phyloP scores from a whole-genome alignment of 2,113 vertebrate species.

The Campylomormyrus numenius region DNA sequence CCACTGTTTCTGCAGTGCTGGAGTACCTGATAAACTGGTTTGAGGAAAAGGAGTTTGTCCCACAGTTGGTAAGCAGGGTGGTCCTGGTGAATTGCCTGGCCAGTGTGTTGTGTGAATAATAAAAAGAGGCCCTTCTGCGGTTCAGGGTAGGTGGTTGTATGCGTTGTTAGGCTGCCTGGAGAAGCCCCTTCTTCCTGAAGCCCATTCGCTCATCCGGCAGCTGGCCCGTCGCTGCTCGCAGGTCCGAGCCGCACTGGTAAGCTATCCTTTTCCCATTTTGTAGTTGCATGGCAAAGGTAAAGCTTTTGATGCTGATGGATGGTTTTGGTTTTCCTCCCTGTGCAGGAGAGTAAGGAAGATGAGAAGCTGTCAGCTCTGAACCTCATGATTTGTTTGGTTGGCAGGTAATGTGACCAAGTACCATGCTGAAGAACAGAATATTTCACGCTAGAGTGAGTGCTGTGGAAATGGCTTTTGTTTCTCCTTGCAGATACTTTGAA shows the following conservation, averaged over 20 bases:
- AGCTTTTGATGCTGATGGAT: not conserved
- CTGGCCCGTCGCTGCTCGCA: constrained; percentile 83
- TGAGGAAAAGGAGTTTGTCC: constrained; percentile 78
- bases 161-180: constrained; percentile 86
- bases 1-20: constrained; percentile 77
- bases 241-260: constrained; percentile 79
- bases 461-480: constrained; percentile 7
- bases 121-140: not conserved
- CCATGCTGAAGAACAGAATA: not conserved
- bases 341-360: constrained; percentile 78
- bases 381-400: constrained; percentile 91
- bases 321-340: constrained; percentile 10
- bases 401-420: constrained; percentile 66
- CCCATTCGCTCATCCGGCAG: constrained; percentile 90
- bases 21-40: constrained; percentile 88
- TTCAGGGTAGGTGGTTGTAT: constrained; percentile 87
- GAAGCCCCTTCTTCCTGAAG: constrained; percentile 91
- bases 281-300: not conserved
- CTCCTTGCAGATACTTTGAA: constrained; percentile 81
- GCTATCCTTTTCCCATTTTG: constrained; percentile 4
- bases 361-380: constrained; percentile 83
- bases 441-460: not conserved
- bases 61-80: constrained; percentile 78
- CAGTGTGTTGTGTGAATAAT: not conserved
- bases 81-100: not conserved